Conservation (phyloP, 1,140 invertebrate genomes). For the Psilanteris sp. region DNA sequence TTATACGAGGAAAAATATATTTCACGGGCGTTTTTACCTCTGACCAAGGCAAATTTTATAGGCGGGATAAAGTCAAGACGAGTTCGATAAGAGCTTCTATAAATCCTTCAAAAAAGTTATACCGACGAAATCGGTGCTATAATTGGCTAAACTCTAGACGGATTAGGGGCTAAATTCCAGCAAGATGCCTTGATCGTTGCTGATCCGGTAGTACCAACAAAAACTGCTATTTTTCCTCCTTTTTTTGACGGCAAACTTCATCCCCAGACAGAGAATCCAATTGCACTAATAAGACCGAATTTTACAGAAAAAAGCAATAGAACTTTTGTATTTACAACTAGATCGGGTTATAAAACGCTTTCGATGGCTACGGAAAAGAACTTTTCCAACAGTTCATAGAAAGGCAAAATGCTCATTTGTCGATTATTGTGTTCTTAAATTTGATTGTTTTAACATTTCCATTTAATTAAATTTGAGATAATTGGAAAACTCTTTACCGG, state of each 20-base stretch:
- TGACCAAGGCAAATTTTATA: slow-evolving; percentile 53
- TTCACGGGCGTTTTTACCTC: slow-evolving; percentile 19
- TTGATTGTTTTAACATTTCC: not conserved
- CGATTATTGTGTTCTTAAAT: slow-evolving; percentile 2
- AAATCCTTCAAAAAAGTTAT: slow-evolving; percentile 65
- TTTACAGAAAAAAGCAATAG: slow-evolving; percentile 44
- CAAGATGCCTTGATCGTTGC: slow-evolving; percentile 55
- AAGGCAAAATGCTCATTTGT: slow-evolving; percentile 3
- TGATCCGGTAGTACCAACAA: slow-evolving; percentile 44
- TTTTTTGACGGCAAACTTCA: slow-evolving; percentile 50
- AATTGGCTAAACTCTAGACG: slow-evolving; percentile 64
- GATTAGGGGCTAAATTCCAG: slow-evolving; percentile 62
- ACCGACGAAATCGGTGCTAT: slow-evolving; percentile 62
- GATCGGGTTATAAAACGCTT: slow-evolving; percentile 34
- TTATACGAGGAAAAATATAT: slow-evolving; percentile 13
- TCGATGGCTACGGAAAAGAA: not conserved
- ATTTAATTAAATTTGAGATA: no score
- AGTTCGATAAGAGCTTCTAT: slow-evolving; percentile 60
- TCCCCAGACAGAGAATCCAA: slow-evolving; percentile 42
- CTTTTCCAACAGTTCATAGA: slow-evolving; percentile 2
- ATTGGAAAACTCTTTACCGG: no score
- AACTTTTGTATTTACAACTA: slow-evolving; percentile 51
- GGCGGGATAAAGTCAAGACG: slow-evolving; percentile 44
- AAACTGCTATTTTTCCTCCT: slow-evolving; percentile 48
- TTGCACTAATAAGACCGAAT: slow-evolving; percentile 57